These are phyloP conservation scores for Timandra comae DNA, from an alignment of 2,888 invertebrate species.

Conservation along the genomic window DNA sequence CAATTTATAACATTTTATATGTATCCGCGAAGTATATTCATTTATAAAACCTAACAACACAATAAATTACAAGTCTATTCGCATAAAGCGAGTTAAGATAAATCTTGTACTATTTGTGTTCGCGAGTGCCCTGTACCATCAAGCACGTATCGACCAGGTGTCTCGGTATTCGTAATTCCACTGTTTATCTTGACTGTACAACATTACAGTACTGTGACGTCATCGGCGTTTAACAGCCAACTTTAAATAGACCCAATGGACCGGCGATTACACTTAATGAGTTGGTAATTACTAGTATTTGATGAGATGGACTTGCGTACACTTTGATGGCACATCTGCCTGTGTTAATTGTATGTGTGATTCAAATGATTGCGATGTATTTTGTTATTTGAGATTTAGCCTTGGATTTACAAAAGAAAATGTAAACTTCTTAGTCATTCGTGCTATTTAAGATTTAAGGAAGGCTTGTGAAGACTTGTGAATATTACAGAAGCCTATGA, in stretches of 20 bases:
- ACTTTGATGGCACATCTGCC: slow-evolving; percentile 7
- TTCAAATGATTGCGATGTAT: too few relatives aligned
- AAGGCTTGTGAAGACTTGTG: too few relatives aligned
- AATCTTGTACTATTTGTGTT: slow-evolving; percentile 10
- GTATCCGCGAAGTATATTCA: background rate
- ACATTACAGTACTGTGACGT: too few relatives aligned
- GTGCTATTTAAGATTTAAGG: too few relatives aligned
- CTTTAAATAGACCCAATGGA: background rate
- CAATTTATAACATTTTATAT: too few relatives aligned
- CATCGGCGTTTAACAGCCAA: slow-evolving; percentile 15
- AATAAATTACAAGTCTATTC: too few relatives aligned
- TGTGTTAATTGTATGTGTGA: slow-evolving; percentile 6
- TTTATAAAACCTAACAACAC: background rate
- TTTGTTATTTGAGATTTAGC: too few relatives aligned
- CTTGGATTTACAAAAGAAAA: too few relatives aligned
- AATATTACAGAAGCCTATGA: too few relatives aligned
- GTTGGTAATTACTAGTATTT: slow-evolving; percentile 1
- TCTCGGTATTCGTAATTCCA: slow-evolving; percentile 33
- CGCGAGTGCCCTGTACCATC: slow-evolving; percentile 38
- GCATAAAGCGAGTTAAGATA: too few relatives aligned
- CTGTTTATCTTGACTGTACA: slow-evolving; percentile 33
- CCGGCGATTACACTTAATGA: slow-evolving; percentile 8
- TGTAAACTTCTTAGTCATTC: too few relatives aligned
- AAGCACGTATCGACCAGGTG: slow-evolving; percentile 59
- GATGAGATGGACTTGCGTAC: slow-evolving; percentile 5